phyloP scores from a whole-genome alignment of 92 coral and sea anemone genomes.

The Montipora capitata region DNA sequence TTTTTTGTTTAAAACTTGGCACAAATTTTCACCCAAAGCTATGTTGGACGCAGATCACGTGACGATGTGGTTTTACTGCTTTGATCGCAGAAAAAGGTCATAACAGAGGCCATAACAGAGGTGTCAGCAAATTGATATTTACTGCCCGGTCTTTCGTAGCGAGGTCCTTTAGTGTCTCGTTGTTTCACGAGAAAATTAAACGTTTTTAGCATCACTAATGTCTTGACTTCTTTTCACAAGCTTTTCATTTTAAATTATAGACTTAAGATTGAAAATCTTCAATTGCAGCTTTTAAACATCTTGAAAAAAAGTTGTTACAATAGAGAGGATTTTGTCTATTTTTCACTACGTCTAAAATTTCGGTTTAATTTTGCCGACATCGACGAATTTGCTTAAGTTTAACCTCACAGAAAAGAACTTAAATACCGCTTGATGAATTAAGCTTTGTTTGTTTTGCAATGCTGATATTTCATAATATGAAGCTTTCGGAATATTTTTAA shows the following conservation, averaged over 20 bases:
- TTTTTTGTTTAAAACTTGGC: conserved; percentile 23
- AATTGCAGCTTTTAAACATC: no score
- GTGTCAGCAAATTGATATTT: conserved; percentile 8
- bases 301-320: not conserved
- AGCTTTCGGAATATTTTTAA: no score
- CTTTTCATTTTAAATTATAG: not conserved
- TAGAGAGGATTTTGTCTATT: not conserved
- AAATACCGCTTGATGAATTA: no score
- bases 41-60: conserved; percentile 16
- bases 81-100: not conserved
- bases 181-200: not conserved
- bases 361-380: no score
- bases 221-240: not conserved
- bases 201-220: not conserved
- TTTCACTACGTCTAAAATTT: not conserved
- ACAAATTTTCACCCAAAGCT: conserved; percentile 36
- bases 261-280: not conserved
- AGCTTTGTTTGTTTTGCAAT: no score
- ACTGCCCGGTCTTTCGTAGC: conserved; percentile 2
- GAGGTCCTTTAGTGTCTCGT: not conserved
- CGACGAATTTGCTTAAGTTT: not conserved
- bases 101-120: conserved; percentile 7
- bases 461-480: no score
- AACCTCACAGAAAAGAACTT: not conserved
- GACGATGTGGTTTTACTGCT: not conserved